These are phyloP conservation scores for Antechinus stuartii DNA, from an alignment of 2,113 vertebrate species.

Conservation along the genomic window DNA sequence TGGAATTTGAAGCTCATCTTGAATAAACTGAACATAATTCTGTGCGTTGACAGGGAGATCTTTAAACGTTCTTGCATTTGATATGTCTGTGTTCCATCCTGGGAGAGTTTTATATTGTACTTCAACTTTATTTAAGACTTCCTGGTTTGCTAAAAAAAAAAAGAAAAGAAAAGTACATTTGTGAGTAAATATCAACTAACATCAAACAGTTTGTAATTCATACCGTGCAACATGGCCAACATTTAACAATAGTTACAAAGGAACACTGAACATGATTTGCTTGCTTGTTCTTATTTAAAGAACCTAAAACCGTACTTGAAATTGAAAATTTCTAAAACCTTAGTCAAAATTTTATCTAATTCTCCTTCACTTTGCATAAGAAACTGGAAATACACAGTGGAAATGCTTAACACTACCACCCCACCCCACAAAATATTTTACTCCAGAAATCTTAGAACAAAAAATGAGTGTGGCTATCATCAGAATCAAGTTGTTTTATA, in stretches of 20 bases:
- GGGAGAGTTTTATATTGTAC: slow-evolving; percentile 96
- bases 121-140: slow-evolving; percentile 95
- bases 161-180: slow-evolving; percentile 51
- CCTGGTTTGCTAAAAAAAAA: slow-evolving; percentile 92
- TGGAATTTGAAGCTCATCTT: slow-evolving; percentile 93
- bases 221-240: neutral
- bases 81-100: slow-evolving; percentile 95
- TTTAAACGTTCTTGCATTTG: slow-evolving; percentile 91
- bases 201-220: neutral
- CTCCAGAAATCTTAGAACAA: neutral
- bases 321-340: neutral
- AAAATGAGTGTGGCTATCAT: neutral
- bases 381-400: neutral
- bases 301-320: neutral
- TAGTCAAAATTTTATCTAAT: neutral
- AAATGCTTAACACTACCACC: neutral
- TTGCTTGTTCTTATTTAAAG: neutral
- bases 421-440: neutral
- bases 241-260: neutral
- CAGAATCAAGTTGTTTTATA: neutral
- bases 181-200: neutral
- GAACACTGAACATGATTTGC: neutral
- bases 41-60: slow-evolving; percentile 96
- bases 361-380: neutral
- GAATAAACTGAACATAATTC: slow-evolving; percentile 94